Percentiles rank a stretch among this genome's conserved stretches.
Evolutionary conservation across 1,140 invertebrate genomes (phyloP).

Genomic region (Heliconius himera): DNA sequence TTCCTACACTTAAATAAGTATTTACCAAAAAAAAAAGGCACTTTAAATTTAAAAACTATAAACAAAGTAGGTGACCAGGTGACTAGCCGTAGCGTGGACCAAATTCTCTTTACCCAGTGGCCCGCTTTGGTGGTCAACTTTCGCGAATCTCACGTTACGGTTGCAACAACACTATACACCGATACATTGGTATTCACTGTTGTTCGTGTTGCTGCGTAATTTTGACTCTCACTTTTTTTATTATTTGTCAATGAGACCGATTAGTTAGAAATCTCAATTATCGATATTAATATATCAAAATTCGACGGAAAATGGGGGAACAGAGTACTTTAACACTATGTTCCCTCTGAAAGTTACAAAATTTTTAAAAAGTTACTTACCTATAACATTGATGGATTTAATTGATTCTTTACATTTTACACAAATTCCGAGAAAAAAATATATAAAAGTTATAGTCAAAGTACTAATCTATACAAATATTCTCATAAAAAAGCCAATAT

Average conservation of each 20-base stretch:
- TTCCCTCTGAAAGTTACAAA: too few species aligned
- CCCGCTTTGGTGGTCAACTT: slow-evolving; percentile 53
- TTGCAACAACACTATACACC: slow-evolving; percentile 27
- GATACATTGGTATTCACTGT: slow-evolving; percentile 31
- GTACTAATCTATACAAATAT: too few species aligned
- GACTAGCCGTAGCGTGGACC: slow-evolving; percentile 41
- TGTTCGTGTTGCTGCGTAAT: slow-evolving; percentile 29
- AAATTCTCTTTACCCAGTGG: slow-evolving; percentile 56
- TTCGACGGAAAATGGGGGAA: too few species aligned
- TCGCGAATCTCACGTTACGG: slow-evolving; percentile 40
- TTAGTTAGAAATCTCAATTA: neutral
- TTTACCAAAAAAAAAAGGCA: neutral
- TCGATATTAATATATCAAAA: too few species aligned
- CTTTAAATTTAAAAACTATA: neutral
- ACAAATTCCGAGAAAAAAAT: too few species aligned
- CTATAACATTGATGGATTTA: too few species aligned
- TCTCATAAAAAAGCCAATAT: too few species aligned
- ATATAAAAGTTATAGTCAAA: too few species aligned
- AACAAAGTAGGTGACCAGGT: slow-evolving; percentile 35
- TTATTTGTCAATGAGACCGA: neutral
- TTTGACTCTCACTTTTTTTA: slow-evolving; percentile 38
- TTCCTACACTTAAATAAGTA: too few species aligned
- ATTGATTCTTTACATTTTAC: too few species aligned
- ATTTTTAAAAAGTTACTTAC: too few species aligned
- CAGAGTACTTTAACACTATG: too few species aligned